Base-by-base conservation (phyloP, 2,113 vertebrate species). In the Monopterus albus region DNA sequence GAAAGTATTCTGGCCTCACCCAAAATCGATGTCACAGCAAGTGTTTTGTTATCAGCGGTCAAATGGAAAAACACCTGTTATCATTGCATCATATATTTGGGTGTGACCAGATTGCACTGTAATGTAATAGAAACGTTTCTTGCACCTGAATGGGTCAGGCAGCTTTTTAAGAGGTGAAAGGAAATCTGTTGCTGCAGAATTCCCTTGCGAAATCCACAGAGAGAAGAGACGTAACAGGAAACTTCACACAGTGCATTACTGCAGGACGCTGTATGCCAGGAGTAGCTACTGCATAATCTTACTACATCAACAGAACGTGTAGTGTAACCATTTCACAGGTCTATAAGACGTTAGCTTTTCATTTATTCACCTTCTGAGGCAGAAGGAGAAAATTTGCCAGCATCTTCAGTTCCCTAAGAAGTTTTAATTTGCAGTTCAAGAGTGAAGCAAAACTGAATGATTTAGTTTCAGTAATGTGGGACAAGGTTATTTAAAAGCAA, bases 101-200 rank as follows among this genome's bases (percentile, higher is more conserved):
- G 25, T 1, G 53, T 35, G 6, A 9, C 33, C 55, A 23, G 14
- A 8, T 55, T 8, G 3, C 23, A 0, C 6, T 21, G 28, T 8
- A 23, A 29, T 25, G 20, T 36, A 3, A 18, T 35, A 1, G 13
- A 12, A n/a, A n/a, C n/a, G n/a, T 56, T 36, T 31, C n/a, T 43
- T 66, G 13, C 68, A 66, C 40, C 25, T 63, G 29, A 25, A 11
- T 52, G 14, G 52, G 15, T 38, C 29, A 58, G 8, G 6, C 13
- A 0, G 2, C 2, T 53, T 28, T 29, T 29, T 2, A 15, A 7
- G 31, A 50, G 8, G 29, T 0, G 17, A 26, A 58, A 11, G 2
- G 20, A 45, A 40, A 21, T 0, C 0, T 29, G 0, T n/a, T 4
- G 52, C 7, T 21, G n/a, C n/a, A 45, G 18, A 45, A 21, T 45